phyloP scores from a whole-genome alignment of 1,140 invertebrate genomes.

The Zaprionus africanus region DNA sequence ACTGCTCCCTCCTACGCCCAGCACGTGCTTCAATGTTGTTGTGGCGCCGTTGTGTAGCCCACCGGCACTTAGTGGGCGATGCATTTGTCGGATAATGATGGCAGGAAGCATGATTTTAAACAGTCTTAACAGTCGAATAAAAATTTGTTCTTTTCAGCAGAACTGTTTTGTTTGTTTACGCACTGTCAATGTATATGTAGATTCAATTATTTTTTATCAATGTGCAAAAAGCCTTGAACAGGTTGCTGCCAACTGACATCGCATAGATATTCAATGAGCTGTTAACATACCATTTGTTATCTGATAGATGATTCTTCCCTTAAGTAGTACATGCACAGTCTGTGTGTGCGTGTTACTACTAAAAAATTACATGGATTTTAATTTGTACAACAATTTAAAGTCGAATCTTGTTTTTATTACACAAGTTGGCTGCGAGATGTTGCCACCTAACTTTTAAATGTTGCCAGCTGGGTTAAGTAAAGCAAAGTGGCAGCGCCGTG shows the following conservation, averaged over 20 bases:
- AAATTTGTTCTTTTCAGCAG: constrained; percentile 11
- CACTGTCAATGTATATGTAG: constrained; percentile 26
- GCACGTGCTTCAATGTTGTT: constrained; percentile 66
- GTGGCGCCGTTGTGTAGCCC: constrained; percentile 59
- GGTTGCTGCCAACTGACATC: constrained; percentile 13
- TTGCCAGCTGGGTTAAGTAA: not conserved
- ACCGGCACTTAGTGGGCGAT: constrained; percentile 61
- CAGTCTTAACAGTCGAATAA: not conserved
- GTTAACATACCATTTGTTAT: constrained; percentile 39
- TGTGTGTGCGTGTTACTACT: constrained; percentile 9
- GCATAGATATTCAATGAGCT: not conserved
- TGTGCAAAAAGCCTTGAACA: constrained; percentile 27
- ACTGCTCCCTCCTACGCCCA: constrained; percentile 57
- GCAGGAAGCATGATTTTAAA: constrained; percentile 64
- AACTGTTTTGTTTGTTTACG: constrained; percentile 16
- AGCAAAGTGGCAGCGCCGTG: constrained; percentile 16
- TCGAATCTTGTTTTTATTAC: constrained; percentile 69
- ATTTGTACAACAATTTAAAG: constrained; percentile 39
- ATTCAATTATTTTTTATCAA: constrained; percentile 25
- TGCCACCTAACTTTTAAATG: constrained; percentile 23
- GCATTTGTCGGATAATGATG: constrained; percentile 73
- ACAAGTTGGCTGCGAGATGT: constrained; percentile 45
- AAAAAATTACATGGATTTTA: constrained; percentile 45
- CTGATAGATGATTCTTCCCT: not conserved
- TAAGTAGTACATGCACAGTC: constrained; percentile 21